Evolutionary conservation across 2,113 vertebrate species (phyloP), one percentile per base, ranked within the genome.

Genomic region (Bostrychus sinensis): DNA sequence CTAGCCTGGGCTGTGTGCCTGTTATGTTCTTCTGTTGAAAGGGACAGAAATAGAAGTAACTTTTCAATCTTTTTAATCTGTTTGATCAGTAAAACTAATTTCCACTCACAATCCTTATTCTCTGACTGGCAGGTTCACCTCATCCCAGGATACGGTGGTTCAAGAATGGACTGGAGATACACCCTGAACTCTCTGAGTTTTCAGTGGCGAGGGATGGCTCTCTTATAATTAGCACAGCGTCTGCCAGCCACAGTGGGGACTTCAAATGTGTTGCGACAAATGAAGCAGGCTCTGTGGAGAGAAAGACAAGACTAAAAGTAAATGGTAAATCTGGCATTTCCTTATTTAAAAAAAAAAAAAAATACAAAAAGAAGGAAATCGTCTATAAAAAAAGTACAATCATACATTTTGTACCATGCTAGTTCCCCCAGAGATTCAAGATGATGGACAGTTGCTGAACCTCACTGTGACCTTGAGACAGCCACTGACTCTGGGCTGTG

Each of bases 231-330:
- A 85, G 84, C 30, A 63, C 84, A 0, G 89, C 90, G 14, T 89
- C 88, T 23, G 91, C 92, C 62, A 59, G 77, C 6, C 92, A 95
- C 78, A 86, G 93, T 0, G 95, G 94, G 17, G 93, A 94, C 57
- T 96, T 92, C 1, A 92, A 91, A 64, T 96, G 95, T 48, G 89
- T 93, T 69, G 94, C 94, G 19, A 91, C 89, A 65, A 96, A 94
- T 17, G 94, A 95, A 75, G 94, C 84, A 0, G 95, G 94, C 39
- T 93, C 93, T 1, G 86, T 83, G 0, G 92, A 94, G 85, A 88
- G 91, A 70, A 94, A 90, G 58, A 91, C 90, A 16, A 88, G 87
- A 42, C 82, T 96, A 42, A 90, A 93, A 86, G 93, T 96, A 16
- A 89, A 91, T 1, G 94, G 95, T 95, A 75, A 90, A 91, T 38